These are phyloP conservation scores for Ploceus nigricollis DNA, from an alignment of 2,113 vertebrate genomes.

Conservation along the genomic window DNA sequence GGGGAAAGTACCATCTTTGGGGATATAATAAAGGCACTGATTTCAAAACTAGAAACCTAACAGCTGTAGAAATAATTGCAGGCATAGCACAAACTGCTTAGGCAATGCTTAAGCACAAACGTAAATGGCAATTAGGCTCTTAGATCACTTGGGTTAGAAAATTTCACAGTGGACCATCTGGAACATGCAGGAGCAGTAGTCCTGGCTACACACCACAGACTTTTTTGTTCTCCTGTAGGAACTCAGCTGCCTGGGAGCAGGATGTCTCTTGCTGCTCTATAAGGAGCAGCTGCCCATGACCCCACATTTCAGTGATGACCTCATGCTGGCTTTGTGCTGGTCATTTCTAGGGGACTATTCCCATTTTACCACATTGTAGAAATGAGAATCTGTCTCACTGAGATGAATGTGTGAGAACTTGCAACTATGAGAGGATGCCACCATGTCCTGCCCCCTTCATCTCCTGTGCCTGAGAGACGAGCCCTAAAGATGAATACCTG, in stretches of 20 bases:
- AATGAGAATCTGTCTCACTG: not conserved
- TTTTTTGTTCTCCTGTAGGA: not conserved
- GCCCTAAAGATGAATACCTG: not conserved
- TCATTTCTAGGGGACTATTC: not conserved
- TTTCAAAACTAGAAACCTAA: not conserved
- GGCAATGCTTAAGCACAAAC: no score
- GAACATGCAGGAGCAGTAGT: fast-evolving
- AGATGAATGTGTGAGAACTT: not conserved
- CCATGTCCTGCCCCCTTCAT: not conserved
- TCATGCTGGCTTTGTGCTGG: not conserved
- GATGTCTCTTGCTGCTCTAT: not conserved
- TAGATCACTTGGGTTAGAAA: not conserved
- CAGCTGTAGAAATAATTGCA: not conserved
- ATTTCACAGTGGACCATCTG: not conserved
- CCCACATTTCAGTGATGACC: not conserved
- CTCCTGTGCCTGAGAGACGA: not conserved
- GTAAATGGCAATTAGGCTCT: not conserved
- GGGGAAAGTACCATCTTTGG: not conserved
- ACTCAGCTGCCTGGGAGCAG: not conserved
- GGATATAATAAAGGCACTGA: not conserved
- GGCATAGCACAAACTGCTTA: not conserved
- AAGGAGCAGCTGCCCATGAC: not conserved
- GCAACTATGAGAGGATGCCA: not conserved
- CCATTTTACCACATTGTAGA: not conserved
- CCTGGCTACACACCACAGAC: not conserved